Evolutionary conservation across 2,797 vertebrate species (phyloP).

Genomic region (Bovichtus variegatus): DNA sequence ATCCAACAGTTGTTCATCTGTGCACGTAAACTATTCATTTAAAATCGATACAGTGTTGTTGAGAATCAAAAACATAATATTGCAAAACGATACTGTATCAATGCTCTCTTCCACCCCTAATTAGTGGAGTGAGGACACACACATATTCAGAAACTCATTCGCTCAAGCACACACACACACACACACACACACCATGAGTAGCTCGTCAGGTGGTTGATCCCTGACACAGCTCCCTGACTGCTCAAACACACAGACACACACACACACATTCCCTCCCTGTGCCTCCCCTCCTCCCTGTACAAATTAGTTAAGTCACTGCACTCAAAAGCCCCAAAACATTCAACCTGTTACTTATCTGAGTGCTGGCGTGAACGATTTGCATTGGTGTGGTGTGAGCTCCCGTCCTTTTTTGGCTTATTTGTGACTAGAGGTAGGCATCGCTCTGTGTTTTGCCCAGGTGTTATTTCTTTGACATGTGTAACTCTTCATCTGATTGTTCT

Average conservation of each 20-base stretch:
- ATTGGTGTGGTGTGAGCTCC: neutral
- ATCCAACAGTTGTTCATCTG: too few relatives aligned
- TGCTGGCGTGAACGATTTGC: constrained; percentile 35
- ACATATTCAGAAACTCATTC: neutral
- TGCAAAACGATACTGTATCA: too few relatives aligned
- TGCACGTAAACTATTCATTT: too few relatives aligned
- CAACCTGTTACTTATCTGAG: constrained; percentile 55
- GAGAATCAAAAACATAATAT: too few relatives aligned
- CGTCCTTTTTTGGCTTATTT: neutral
- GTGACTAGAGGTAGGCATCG: constrained; percentile 61
- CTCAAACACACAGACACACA: constrained; percentile 54
- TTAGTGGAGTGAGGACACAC: too few relatives aligned
- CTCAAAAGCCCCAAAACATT: constrained; percentile 58
- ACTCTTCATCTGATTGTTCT: constrained; percentile 19
- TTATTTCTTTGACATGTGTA: constrained; percentile 16
- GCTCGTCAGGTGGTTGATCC: constrained; percentile 61
- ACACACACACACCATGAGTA: constrained; percentile 32
- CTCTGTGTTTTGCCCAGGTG: constrained; percentile 9
- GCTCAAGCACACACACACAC: constrained; percentile 32
- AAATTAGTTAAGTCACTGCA: constrained; percentile 70
- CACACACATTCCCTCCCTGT: constrained; percentile 37
- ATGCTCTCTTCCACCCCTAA: constrained; percentile 6
- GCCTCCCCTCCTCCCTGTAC: constrained; percentile 54
- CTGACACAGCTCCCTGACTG: constrained; percentile 36
- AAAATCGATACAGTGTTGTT: too few relatives aligned